Evolutionary conservation across 2,888 invertebrate genomes (phyloP).

Genomic region (Acholoe squamosa): DNA sequence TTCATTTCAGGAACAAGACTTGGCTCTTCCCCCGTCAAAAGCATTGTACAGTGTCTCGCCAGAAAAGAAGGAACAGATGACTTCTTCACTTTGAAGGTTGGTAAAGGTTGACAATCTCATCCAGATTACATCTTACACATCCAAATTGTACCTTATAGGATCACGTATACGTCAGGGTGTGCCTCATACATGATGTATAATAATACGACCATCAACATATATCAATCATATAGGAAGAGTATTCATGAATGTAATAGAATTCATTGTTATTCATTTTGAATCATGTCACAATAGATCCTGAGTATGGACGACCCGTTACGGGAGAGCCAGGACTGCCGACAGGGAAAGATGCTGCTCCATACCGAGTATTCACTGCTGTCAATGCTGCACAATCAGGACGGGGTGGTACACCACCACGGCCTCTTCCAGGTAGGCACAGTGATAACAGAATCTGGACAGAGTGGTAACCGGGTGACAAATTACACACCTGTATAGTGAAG

Average conservation of each 20-base stretch:
- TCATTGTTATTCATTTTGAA: too few relatives aligned
- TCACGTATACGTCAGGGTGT: too few relatives aligned
- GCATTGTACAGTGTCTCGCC: conserved; percentile 90
- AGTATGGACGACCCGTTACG: conserved; percentile 78
- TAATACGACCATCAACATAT: too few relatives aligned
- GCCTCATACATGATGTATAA: too few relatives aligned
- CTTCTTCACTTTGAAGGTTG: conserved; percentile 89
- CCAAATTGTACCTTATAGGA: background rate
- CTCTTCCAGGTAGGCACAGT: conserved; percentile 87
- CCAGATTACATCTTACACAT: too few relatives aligned
- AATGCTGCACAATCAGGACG: conserved; percentile 88
- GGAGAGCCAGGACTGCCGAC: conserved; percentile 89
- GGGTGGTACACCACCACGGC: conserved; percentile 90
- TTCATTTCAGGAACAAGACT: conserved; percentile 87
- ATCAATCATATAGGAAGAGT: too few relatives aligned
- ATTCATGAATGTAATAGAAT: too few relatives aligned
- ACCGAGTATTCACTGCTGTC: conserved; percentile 90
- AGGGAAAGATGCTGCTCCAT: conserved; percentile 91
- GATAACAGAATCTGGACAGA: background rate
- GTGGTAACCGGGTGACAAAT: background rate
- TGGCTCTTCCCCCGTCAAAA: conserved; percentile 90
- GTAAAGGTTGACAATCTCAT: background rate
- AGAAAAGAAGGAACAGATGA: conserved; percentile 88
- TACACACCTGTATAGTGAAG: background rate
- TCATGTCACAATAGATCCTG: conserved; percentile 75